phyloP scores from a whole-genome alignment of 2,113 vertebrate genomes.

The Myotis brandtii region DNA sequence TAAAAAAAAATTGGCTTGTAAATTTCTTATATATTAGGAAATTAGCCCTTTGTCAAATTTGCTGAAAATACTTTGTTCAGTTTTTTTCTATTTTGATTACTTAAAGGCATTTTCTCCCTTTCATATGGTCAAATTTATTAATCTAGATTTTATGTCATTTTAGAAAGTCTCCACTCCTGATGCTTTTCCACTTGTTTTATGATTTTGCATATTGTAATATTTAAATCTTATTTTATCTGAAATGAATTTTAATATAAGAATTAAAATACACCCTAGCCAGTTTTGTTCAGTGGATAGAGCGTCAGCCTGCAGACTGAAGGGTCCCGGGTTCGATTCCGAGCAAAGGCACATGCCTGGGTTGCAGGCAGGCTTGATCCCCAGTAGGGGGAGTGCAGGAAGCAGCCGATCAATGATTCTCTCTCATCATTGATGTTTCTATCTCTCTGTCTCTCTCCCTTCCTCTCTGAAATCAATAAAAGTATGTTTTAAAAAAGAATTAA shows the following conservation, averaged over 20 bases:
- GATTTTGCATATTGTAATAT: conserved; percentile 19
- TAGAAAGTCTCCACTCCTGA: conserved; percentile 22
- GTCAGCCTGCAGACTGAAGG: too few species aligned
- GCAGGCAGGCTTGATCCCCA: neutral
- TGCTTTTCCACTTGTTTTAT: neutral
- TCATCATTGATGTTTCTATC: neutral
- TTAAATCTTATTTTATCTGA: conserved; percentile 49
- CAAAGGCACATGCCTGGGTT: neutral
- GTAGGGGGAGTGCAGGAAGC: neutral
- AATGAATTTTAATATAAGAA: neutral
- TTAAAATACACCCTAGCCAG: neutral
- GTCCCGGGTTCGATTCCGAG: too few species aligned
- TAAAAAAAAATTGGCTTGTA: neutral
- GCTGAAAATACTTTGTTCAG: conserved; percentile 19
- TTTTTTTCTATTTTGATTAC: neutral
- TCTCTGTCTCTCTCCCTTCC: neutral
- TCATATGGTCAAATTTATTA: neutral
- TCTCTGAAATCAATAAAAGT: neutral
- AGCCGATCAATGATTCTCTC: neutral
- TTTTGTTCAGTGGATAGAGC: neutral
- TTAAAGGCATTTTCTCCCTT: neutral
- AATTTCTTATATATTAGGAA: conserved; percentile 26
- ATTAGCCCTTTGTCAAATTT: conserved; percentile 12
- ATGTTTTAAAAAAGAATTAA: neutral
- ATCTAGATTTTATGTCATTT: neutral